Base-by-base conservation (phyloP, 2,113 vertebrate species). In the Actinemys pallida region DNA sequence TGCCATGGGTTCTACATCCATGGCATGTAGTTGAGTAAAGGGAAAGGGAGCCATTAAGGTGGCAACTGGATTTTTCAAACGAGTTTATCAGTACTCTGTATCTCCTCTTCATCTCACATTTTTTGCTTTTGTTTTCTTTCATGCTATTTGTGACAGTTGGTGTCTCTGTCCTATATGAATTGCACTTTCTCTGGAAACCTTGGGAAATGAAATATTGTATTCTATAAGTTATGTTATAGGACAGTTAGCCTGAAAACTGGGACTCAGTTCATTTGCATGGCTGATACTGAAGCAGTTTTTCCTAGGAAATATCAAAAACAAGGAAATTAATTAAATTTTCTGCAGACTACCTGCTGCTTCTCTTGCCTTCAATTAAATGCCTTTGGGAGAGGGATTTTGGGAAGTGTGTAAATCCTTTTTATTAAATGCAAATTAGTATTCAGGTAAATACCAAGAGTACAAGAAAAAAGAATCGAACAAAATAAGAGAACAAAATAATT, bases 361-460 rank as follows among this genome's bases (percentile, higher is more conserved):
- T 69, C 76, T 83, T 84, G 81, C 69, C 76, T 96, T 82, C 83
- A 93, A 53, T 69, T 82, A 86, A 91, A 47, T 5, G 39, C 76
- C 91, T 93, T 6, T 0, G 87, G 92, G 92, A 89, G 13, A 45
- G 42, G 90, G 69, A 86, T 84, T 93, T 92, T 22, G 4, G 24
- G 39, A 93, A 92, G 86, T 13, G 91, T 29, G 52, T 42, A 95
- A 95, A 94, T 94, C 0, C 52, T 93, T 87, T 92, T 42, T 92
- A 83, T 94, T 84, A 93, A 88, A 96, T 94, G 84, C 90, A 90
- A 84, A 89, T 85, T 22, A 11, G 27, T 79, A 86, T 20, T 85
- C 79, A 76, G 69, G 80, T 86, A 93, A 96, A 93, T 29, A 93
- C 59, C 24, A 53, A 57, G 91, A 92, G 79, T 84, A 88, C 29